Percentiles rank a stretch among this genome's conserved stretches.
These are phyloP conservation scores for Gyrodactylus salaris DNA, from an alignment of 1,140 invertebrate species.

Conservation along the genomic window DNA sequence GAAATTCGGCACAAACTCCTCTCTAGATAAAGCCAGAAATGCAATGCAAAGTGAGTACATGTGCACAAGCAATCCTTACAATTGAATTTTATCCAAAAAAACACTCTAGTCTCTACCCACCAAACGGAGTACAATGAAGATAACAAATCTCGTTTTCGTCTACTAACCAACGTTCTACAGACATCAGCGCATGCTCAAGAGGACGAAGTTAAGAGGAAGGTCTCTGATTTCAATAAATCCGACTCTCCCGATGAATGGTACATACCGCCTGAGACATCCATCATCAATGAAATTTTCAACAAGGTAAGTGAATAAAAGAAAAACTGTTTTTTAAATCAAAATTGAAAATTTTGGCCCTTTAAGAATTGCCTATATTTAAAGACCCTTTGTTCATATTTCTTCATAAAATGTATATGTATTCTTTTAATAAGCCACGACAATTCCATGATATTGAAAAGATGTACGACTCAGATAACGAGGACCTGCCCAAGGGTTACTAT, in stretches of 20 bases:
- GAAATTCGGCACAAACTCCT: background rate
- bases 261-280: background rate
- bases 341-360: no score
- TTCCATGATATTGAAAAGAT: background rate
- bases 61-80: no score
- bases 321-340: no score
- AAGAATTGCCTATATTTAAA: no score
- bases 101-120: background rate
- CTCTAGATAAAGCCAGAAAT: background rate
- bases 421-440: background rate
- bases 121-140: background rate
- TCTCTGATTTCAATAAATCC: background rate
- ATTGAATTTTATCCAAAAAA: no score
- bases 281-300: background rate
- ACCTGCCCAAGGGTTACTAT: background rate
- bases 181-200: background rate
- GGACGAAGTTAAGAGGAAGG: background rate
- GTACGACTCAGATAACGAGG: background rate
- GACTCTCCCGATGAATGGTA: background rate
- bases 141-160: background rate
- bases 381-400: background rate
- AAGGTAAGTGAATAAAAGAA: background rate
- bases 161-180: background rate
- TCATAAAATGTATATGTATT: background rate
- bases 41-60: background rate